These are phyloP conservation scores for Zootermopsis nevadensis DNA, from an alignment of 2,888 invertebrate genomes.

Conservation along the genomic window DNA sequence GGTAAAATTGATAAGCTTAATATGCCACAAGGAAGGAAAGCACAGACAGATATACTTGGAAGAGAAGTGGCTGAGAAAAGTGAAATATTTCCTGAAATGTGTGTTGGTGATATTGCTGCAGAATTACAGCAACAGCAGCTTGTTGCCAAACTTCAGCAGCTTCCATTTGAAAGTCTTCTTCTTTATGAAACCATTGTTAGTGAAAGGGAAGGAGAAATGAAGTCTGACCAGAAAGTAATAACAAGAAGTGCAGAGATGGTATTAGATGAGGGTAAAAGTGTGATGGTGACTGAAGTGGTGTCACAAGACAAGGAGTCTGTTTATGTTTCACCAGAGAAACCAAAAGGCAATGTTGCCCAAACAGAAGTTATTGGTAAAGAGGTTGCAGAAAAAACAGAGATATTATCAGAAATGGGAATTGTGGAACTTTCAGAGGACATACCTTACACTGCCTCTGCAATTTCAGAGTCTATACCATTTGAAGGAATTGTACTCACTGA, in stretches of 20 bases:
- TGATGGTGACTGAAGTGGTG: constrained; percentile 58
- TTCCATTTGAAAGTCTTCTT: constrained; percentile 55
- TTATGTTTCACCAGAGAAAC: constrained; percentile 55
- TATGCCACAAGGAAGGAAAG: constrained; percentile 51
- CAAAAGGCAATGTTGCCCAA: constrained; percentile 57
- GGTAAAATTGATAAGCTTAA: constrained; percentile 55
- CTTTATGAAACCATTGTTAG: constrained; percentile 58
- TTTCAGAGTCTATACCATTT: constrained; percentile 54
- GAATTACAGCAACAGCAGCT: constrained; percentile 59
- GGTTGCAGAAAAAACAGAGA: constrained; percentile 59
- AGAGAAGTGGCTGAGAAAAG: constrained; percentile 63
- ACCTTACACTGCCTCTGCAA: constrained; percentile 52
- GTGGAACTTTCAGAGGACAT: constrained; percentile 52
- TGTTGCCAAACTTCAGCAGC: constrained; percentile 55
- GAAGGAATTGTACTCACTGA: constrained; percentile 55
- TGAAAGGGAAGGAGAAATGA: constrained; percentile 54
- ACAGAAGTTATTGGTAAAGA: constrained; percentile 57
- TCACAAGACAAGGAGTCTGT: constrained; percentile 58
- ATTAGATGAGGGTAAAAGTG: constrained; percentile 55
- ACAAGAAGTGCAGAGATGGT: constrained; percentile 56
- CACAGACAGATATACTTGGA: constrained; percentile 58
- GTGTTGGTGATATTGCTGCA: constrained; percentile 58
- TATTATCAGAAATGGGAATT: constrained; percentile 56
- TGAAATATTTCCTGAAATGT: constrained; percentile 57
- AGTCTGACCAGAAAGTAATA: constrained; percentile 54